Evolutionary conservation across 2,888 invertebrate species (phyloP), one percentile per base, ranked within the genome.

Genomic region (Philereme transversata): DNA sequence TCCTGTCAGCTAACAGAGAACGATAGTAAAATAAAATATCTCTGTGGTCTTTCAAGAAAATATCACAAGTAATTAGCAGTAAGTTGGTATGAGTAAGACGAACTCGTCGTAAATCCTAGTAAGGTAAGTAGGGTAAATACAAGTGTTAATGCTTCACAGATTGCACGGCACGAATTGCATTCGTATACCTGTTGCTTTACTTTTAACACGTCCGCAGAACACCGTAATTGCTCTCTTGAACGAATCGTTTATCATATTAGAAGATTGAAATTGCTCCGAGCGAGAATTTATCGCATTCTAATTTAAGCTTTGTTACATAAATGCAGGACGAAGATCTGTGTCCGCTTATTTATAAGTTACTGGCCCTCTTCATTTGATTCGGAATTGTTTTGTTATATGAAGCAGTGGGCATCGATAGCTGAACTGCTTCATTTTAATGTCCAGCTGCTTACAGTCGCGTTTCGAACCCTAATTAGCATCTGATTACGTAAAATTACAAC

Each of bases 171-270:
- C 70, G 74, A 76, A 73, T 75, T 69, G 77, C 77, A 77, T 77
- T 78, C 72, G 72, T 73, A 67, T 71, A 71, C 73, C 64, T 72
- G 70, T 74, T 79, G 79, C 76, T 70, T 77, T 79, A 81, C 77
- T 76, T 77, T 78, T 73, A 65, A 65, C 78, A 75, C 78, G 77
- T 72, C 76, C 68, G 67, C 69, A 76, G 59, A 61, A 67, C 71
- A 57, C 65, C 70, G 79, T 89, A 88, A 90, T 89, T 88, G 84
- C 79, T 76, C 78, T 73, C 84, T 82, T 69, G 86, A 88, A 87
- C 89, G 82, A 89, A 89, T 89, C 84, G 85, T 84, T 87, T 88
- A 88, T 88, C 86, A 83, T 83, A 82, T 85, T 81, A 82, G 78
- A 77, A 76, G 75, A 82, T 82, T 86, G 78, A 81, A 83, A 82